phyloP scores from a whole-genome alignment of 2,797 vertebrate genomes.

The Crenichthys baileyi region DNA sequence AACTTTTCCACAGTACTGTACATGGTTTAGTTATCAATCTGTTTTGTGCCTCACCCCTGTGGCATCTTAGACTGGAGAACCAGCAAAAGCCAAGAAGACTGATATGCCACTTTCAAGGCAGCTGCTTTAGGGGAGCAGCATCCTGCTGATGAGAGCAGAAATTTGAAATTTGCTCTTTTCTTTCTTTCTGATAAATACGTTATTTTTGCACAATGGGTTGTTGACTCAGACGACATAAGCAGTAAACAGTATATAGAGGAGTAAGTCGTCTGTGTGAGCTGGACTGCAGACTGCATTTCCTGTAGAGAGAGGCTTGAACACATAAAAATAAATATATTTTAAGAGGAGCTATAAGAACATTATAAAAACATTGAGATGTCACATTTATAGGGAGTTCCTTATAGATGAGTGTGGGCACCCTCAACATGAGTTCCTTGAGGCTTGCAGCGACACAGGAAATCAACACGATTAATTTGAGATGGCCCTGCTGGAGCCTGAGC shows the following conservation, averaged over 20 bases:
- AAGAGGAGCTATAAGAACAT: background rate
- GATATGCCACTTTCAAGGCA: background rate
- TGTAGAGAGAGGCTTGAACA: background rate
- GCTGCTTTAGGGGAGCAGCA: background rate
- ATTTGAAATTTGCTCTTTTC: background rate
- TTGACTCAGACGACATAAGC: background rate
- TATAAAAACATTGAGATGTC: slow-evolving; percentile 23
- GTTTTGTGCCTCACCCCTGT: background rate
- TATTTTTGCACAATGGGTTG: background rate
- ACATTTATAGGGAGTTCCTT: slow-evolving; percentile 34
- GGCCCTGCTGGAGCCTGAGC: slow-evolving; percentile 30
- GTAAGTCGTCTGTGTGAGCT: background rate
- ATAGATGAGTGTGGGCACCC: slow-evolving; percentile 30
- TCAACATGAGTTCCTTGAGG: slow-evolving; percentile 51
- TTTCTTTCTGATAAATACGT: background rate
- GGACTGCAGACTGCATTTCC: background rate
- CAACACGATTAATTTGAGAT: slow-evolving; percentile 46
- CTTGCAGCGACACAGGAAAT: slow-evolving; percentile 38
- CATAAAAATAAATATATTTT: background rate
- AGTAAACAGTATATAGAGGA: background rate
- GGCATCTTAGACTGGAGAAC: background rate
- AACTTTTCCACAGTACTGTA: background rate
- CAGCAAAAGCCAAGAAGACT: slow-evolving; percentile 12
- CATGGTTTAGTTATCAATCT: background rate
- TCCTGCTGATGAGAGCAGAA: slow-evolving; percentile 3